Evolutionary conservation across 2,113 vertebrate species (phyloP).

Genomic region (Stegostoma tigrinum): DNA sequence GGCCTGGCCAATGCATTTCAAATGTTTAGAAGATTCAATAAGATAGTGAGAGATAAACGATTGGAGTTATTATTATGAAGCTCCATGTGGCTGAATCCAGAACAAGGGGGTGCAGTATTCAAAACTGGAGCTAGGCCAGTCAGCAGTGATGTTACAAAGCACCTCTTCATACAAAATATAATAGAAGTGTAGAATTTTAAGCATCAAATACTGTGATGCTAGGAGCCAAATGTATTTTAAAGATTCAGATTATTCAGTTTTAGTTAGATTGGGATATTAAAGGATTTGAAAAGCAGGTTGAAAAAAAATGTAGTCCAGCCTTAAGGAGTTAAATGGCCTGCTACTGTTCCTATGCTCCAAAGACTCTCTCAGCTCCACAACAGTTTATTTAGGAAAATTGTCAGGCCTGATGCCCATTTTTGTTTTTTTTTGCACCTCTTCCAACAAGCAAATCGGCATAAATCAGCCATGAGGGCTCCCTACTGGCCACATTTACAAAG

Average conservation of each 20-base stretch:
- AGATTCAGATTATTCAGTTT: neutral
- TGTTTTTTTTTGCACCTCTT: neutral
- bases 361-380: neutral
- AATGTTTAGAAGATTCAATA: neutral
- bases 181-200: neutral
- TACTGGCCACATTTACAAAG: neutral
- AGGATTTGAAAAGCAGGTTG: neutral
- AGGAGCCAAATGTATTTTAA: neutral
- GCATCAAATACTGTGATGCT: neutral
- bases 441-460: neutral
- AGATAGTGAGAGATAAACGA: neutral
- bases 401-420: neutral
- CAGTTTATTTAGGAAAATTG: neutral
- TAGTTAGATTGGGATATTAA: neutral
- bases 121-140: neutral
- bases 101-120: neutral
- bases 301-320: neutral
- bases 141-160: neutral
- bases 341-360: neutral
- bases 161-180: neutral
- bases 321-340: neutral
- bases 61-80: too few relatives aligned
- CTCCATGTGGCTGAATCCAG: too few relatives aligned
- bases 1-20: too few relatives aligned
- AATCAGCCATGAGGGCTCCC: neutral